Conservation (phyloP, 2,888 invertebrate species). For the Callyntrura sp. region DNA sequence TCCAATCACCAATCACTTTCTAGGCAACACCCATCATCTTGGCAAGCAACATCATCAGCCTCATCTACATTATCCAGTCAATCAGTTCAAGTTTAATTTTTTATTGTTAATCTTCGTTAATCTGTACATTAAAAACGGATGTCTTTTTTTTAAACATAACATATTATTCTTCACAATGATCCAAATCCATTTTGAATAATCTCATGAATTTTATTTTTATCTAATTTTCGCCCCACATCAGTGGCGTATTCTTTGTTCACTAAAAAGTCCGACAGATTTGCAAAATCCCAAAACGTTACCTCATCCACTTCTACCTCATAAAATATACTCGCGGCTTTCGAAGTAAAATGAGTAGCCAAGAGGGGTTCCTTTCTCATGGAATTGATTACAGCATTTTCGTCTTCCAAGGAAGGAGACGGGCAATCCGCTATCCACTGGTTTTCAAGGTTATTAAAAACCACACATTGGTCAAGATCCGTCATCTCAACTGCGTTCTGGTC, state of each 20-base stretch:
- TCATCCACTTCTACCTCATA: slow-evolving; percentile 15
- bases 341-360: slow-evolving; percentile 1
- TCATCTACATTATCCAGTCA: background rate
- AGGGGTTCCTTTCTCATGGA: slow-evolving; percentile 48
- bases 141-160: background rate
- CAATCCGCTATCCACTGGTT: slow-evolving; percentile 14
- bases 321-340: slow-evolving; percentile 3
- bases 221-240: too few relatives aligned
- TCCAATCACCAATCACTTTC: background rate
- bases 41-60: background rate
- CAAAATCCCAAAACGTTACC: slow-evolving; percentile 7
- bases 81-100: background rate
- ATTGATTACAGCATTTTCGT: background rate
- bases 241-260: slow-evolving; percentile 3
- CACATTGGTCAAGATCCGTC: background rate
- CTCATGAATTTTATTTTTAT: slow-evolving; percentile 35
- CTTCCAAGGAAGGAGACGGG: too few relatives aligned
- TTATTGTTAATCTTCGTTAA: background rate
- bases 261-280: slow-evolving; percentile 26
- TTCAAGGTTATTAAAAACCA: background rate
- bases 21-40: background rate
- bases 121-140: background rate
- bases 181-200: background rate
- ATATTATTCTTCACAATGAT: background rate
- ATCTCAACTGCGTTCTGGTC: background rate